Evolutionary conservation across 2,888 invertebrate species (phyloP).

Genomic region (Athetis lepigone): DNA sequence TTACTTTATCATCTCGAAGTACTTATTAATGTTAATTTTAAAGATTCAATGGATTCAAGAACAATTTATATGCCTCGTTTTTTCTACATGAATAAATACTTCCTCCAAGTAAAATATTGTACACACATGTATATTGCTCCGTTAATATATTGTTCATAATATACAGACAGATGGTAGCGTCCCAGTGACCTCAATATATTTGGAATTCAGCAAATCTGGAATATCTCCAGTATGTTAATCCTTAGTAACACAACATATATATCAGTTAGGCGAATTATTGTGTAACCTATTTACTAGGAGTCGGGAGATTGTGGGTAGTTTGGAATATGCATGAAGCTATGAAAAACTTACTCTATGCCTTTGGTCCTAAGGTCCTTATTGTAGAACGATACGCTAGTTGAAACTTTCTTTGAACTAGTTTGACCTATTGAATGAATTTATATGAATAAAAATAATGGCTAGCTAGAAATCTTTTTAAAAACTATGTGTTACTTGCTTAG

Average conservation of each 20-base stretch:
- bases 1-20: no score
- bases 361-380: no score
- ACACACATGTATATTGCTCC: constrained; percentile 15
- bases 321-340: no score
- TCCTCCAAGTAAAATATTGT: constrained; percentile 17
- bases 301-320: constrained; percentile 13
- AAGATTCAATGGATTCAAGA: constrained; percentile 25
- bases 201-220: constrained; percentile 59
- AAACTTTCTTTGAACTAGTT: no score
- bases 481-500: no score
- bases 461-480: no score
- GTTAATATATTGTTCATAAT: constrained; percentile 19
- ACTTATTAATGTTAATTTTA: constrained; percentile 17
- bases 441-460: no score
- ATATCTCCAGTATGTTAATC: constrained; percentile 60
- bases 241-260: constrained; percentile 37
- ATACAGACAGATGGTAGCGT: constrained; percentile 20
- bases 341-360: neutral
- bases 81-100: constrained; percentile 23
- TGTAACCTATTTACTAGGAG: constrained; percentile 29
- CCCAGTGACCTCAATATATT: constrained; percentile 54
- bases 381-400: no score
- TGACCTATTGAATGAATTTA: no score
- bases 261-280: constrained; percentile 41
- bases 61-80: constrained; percentile 10